phyloP scores from a whole-genome alignment of 1,140 invertebrate genomes.

The Hyles vespertilio region DNA sequence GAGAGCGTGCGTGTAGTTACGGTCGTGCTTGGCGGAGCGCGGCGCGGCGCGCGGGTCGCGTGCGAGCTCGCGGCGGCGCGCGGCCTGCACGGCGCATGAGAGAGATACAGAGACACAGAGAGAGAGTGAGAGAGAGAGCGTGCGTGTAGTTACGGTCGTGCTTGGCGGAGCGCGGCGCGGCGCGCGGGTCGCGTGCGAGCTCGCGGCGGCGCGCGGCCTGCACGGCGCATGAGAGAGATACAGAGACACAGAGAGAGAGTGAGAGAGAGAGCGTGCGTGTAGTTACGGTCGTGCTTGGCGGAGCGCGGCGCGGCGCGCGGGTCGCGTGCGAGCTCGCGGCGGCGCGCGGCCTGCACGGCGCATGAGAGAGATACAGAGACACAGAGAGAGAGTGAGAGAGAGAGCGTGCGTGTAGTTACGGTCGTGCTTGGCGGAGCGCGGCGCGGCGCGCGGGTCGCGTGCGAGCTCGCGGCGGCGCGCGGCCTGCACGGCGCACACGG shows the following conservation, averaged over 20 bases:
- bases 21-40: conserved; percentile 30
- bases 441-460: conserved; percentile 26
- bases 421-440: conserved; percentile 25
- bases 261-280: conserved; percentile 2
- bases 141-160: conserved; percentile 44
- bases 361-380: conserved; percentile 18
- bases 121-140: neutral
- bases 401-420: conserved; percentile 35
- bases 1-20: conserved; percentile 32
- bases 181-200: conserved; percentile 30
- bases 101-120: neutral
- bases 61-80: conserved; percentile 52
- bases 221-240: conserved; percentile 36
- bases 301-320: conserved; percentile 21
- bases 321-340: conserved; percentile 47
- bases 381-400: neutral
- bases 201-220: conserved; percentile 59
- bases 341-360: conserved; percentile 56
- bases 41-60: conserved; percentile 26
- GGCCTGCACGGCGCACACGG: conserved; percentile 58
- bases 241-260: neutral
- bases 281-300: conserved; percentile 44
- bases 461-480: conserved; percentile 55
- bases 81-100: conserved; percentile 54
- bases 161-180: conserved; percentile 21